A percentile compares a stretch with the other conserved stretches of the same genome.
Conservation (phyloP, 1,140 invertebrate genomes). For the Diplogasteroides magnus region DNA sequence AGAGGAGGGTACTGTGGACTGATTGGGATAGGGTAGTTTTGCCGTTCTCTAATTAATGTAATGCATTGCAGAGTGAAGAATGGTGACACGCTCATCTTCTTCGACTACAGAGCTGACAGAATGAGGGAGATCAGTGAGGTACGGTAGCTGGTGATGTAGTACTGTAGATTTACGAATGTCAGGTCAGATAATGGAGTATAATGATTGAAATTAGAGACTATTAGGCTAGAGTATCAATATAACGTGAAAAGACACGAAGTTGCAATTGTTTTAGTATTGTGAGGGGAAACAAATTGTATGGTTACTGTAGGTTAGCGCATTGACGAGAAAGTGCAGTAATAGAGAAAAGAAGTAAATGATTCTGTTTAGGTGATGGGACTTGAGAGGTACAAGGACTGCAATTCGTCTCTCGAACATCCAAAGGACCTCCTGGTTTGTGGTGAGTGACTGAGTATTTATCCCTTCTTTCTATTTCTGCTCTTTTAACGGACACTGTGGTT, state of each 20-base stretch:
- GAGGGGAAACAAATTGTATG: too few relatives aligned
- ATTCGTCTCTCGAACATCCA: slow-evolving; percentile 53
- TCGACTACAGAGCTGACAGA: slow-evolving; percentile 59
- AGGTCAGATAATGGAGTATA: too few relatives aligned
- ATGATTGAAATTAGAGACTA: too few relatives aligned
- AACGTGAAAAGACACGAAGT: too few relatives aligned
- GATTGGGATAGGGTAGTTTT: not conserved
- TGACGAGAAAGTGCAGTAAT: too few relatives aligned
- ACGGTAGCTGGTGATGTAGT: not conserved
- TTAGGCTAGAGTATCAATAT: too few relatives aligned
- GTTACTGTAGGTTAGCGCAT: too few relatives aligned
- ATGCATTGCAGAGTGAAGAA: slow-evolving; percentile 42
- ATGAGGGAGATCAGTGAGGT: slow-evolving; percentile 59
- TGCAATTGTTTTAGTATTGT: too few relatives aligned
- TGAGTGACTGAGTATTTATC: not conserved
- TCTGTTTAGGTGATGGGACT: slow-evolving; percentile 54
- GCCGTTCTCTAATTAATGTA: not conserved
- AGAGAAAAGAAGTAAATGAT: not conserved
- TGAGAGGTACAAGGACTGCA: slow-evolving; percentile 54
- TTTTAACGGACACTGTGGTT: not conserved
- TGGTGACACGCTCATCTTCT: slow-evolving; percentile 59
- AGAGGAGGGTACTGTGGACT: not conserved
- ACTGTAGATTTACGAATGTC: too few relatives aligned
- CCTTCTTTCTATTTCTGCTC: not conserved
- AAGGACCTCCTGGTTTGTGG: slow-evolving; percentile 35